Percentiles rank a stretch among this genome's conserved stretches.
These are phyloP conservation scores for Corythaixoides concolor DNA, from an alignment of 2,113 vertebrate species.

Conservation along the genomic window DNA sequence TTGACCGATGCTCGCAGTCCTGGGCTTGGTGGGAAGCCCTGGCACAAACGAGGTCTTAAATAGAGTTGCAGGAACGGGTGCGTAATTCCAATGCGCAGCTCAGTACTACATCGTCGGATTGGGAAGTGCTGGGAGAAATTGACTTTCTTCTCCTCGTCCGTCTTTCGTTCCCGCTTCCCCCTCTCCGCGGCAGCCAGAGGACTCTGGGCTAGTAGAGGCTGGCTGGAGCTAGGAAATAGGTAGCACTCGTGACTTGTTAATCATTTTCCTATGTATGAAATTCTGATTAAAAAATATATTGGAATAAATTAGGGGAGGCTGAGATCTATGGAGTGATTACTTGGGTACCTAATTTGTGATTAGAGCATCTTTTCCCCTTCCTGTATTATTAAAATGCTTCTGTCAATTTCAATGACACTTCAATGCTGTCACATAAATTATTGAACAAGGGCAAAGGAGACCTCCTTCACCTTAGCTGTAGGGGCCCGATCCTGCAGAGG, in stretches of 20 bases:
- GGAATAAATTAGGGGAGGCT: not conserved
- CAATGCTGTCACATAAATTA: not conserved
- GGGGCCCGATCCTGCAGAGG: not conserved
- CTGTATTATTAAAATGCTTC: not conserved
- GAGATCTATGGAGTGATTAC: not conserved
- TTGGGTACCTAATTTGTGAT: not conserved
- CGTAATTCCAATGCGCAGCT: not conserved
- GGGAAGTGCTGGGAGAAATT: not conserved
- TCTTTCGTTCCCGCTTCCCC: too few relatives aligned
- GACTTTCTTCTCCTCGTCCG: fast-evolving
- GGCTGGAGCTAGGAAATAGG: not conserved
- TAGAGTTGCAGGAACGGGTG: not conserved
- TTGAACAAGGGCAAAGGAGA: not conserved
- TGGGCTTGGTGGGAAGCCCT: fast-evolving
- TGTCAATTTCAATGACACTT: not conserved
- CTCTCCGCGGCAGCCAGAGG: fast-evolving
- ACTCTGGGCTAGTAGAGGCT: not conserved
- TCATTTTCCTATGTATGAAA: not conserved
- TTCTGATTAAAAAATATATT: not conserved
- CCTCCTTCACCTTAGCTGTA: not conserved
- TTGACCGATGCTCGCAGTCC: not conserved
- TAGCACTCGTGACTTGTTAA: not conserved
- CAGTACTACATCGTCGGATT: fast-evolving
- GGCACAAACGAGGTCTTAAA: fast-evolving
- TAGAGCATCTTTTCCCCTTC: not conserved